phyloP scores from a whole-genome alignment of 2,888 invertebrate genomes.

The Iselma pallidipennis region DNA sequence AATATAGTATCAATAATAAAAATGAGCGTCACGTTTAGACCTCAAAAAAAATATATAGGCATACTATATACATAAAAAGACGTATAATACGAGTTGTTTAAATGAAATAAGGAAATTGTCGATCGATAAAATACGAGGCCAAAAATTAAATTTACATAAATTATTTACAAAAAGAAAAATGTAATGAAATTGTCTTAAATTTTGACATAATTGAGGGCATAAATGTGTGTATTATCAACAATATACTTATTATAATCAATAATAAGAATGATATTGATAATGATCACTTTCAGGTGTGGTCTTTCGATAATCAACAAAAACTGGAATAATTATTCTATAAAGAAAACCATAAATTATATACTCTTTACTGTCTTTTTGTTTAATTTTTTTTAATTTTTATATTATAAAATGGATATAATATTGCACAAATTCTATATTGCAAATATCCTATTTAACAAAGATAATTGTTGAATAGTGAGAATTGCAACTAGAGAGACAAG shows the following conservation, averaged over 20 bases:
- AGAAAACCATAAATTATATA: not conserved
- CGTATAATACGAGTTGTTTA: not conserved
- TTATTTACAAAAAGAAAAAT: not conserved
- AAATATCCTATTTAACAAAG: too few relatives aligned
- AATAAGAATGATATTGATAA: not conserved
- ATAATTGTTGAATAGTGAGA: not conserved
- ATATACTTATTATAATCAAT: not conserved
- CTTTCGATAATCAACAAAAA: too few relatives aligned
- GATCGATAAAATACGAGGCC: constrained; percentile 19
- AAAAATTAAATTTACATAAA: constrained; percentile 17
- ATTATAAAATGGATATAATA: not conserved
- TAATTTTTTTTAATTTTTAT: not conserved
- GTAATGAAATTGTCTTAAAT: constrained; percentile 4
- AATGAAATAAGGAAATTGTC: constrained; percentile 19
- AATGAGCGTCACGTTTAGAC: constrained; percentile 17
- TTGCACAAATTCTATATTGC: not conserved
- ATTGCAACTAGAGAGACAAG: not conserved
- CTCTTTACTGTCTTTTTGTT: not conserved
- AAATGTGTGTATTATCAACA: too few relatives aligned
- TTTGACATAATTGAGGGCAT: not conserved
- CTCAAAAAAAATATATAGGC: constrained; percentile 2
- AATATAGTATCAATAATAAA: constrained; percentile 15
- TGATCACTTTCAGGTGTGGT: not conserved
- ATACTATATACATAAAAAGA: not conserved
- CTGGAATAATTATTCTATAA: not conserved